A percentile compares a stretch with the other conserved stretches of the same genome.
phyloP scores from a whole-genome alignment of 1,140 invertebrate genomes.

The Drosophila athabasca region DNA sequence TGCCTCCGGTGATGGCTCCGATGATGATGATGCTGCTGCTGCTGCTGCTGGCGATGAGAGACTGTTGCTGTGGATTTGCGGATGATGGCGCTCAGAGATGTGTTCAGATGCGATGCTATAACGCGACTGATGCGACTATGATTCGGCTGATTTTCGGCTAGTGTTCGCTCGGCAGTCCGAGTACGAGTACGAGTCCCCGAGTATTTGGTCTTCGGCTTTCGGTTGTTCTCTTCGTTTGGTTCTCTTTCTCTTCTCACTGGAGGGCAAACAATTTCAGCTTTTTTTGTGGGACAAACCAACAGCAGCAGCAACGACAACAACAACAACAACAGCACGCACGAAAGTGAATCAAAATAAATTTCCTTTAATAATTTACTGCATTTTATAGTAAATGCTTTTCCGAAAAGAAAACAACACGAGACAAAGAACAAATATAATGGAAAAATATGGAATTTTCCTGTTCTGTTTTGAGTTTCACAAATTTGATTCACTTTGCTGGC shows the following conservation, averaged over 20 bases:
- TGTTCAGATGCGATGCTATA: constrained; percentile 67
- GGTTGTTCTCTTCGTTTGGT: constrained; percentile 45
- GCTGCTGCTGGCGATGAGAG: constrained; percentile 22
- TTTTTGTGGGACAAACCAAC: constrained; percentile 62
- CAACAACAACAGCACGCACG: constrained; percentile 14
- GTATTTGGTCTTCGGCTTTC: constrained; percentile 26
- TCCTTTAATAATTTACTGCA: constrained; percentile 74
- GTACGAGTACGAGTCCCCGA: constrained; percentile 16
- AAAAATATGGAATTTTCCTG: constrained; percentile 5
- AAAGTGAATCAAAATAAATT: constrained; percentile 69
- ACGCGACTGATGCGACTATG: constrained; percentile 53
- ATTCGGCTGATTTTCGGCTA: constrained; percentile 12
- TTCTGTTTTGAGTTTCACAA: background rate
- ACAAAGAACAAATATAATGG: constrained; percentile 4
- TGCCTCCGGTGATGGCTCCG: constrained; percentile 8
- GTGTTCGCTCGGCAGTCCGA: constrained; percentile 18
- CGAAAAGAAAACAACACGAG: constrained; percentile 9
- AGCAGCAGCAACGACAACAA: constrained; percentile 43
- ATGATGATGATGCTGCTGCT: constrained; percentile 1
- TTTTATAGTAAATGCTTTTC: constrained; percentile 32
- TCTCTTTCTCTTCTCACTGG: constrained; percentile 51
- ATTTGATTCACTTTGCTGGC: background rate
- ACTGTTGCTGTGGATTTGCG: constrained; percentile 10
- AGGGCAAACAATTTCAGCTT: constrained; percentile 68
- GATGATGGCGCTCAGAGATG: constrained; percentile 25